Base-by-base conservation (phyloP, 2,113 vertebrate genomes). In the Solea solea region DNA sequence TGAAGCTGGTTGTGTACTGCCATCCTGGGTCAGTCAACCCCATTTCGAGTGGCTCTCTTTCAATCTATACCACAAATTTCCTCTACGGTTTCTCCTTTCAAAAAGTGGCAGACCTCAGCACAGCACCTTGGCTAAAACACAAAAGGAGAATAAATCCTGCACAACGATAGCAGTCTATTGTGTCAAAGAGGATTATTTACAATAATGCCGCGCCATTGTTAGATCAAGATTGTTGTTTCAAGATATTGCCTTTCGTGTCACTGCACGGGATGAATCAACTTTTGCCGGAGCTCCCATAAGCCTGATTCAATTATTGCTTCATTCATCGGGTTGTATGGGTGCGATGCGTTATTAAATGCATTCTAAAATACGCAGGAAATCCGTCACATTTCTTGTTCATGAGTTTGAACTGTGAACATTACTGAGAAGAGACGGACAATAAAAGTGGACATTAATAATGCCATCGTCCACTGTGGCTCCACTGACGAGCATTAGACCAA, bases 11-110 rank as follows among this genome's bases (percentile, higher is more conserved):
- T 88, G 87, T 89, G 86, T 79, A 72, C 78, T 66, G 64, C 73
- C 80, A 72, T 81, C 82, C 77, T 49, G 79, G 90, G 92, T 91
- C 88, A 86, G 80, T 76, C 86, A 89, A 92, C 89, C 90, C 83
- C 74, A 91, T 93, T 92, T 88, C 90, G 59, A 86, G 74, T 84
- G 66, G 74, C 88, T 91, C 83, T 73, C 83, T 75, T 83, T 90
- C 87, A 91, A 89, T 90, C 90, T 89, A 73, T 60, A 70, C 59
- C 60, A 66, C 70, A 7, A 64, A 86, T 88, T 88, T 90, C 79
- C 84, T 76, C 70, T 25, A 74, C 53, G 46, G 67, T 21, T 87
- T 80, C 79, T 81, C 80, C 72, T 83, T 84, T 73, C 68, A 76
- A 61, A 78, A 69, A 86, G 83, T 72, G 61, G 78, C 64, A 80